Evolutionary conservation across 2,888 invertebrate genomes (phyloP).

Genomic region (Cantharis rustica): DNA sequence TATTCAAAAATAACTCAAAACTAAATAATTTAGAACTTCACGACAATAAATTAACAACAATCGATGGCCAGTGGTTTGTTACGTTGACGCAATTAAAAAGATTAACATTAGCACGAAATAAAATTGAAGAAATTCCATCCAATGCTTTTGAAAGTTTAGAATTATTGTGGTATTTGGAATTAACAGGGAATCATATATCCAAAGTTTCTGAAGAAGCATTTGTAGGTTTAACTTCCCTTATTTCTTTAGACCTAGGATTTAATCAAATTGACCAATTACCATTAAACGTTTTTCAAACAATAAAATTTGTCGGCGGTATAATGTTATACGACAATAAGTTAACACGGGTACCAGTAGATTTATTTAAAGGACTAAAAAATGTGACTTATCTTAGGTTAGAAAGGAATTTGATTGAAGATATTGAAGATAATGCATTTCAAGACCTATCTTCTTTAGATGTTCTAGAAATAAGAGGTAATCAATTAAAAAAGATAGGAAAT

Average conservation of each 20-base stretch:
- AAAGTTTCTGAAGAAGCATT: not conserved
- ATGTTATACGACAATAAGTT: not conserved
- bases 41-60: not conserved
- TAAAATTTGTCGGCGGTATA: not conserved
- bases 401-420: not conserved
- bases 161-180: not conserved
- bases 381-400: not conserved
- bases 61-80: not conserved
- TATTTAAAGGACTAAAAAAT: not conserved
- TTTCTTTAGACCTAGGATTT: not conserved
- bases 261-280: not conserved
- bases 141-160: not conserved
- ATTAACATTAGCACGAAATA: too few species aligned
- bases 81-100: too few species aligned
- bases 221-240: not conserved
- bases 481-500: not conserved
- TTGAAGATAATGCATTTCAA: not conserved
- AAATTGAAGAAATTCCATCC: too few species aligned
- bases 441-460: not conserved
- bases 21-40: not conserved
- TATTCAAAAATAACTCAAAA: not conserved
- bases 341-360: not conserved
- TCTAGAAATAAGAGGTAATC: not conserved
- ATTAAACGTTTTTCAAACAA: not conserved
- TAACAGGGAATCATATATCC: not conserved